These are phyloP conservation scores for Drosophila nigricruria DNA, from an alignment of 2,888 invertebrate genomes.

Conservation along the genomic window DNA sequence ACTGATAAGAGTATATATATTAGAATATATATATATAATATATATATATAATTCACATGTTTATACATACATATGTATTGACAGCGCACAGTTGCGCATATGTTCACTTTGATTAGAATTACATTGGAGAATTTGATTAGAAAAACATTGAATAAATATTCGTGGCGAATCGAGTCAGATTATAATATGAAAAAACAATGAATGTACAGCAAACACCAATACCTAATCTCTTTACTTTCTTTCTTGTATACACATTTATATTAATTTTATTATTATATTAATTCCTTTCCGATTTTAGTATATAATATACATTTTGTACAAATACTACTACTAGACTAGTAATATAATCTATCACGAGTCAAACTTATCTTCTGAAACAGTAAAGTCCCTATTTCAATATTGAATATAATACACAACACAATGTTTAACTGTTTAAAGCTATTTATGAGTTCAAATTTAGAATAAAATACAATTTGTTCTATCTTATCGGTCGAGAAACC, in stretches of 20 bases:
- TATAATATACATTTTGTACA: neutral
- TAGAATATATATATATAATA: neutral
- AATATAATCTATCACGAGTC: neutral
- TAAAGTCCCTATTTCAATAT: constrained; percentile 2
- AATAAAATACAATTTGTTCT: neutral
- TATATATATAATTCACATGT: neutral
- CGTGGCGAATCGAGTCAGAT: neutral
- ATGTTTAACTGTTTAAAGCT: neutral
- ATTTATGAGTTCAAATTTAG: neutral
- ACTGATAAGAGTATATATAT: constrained; percentile 23
- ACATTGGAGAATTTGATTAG: constrained; percentile 8
- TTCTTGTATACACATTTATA: neutral
- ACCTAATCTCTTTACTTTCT: neutral
- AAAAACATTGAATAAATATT: constrained; percentile 8
- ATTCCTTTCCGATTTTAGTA: neutral
- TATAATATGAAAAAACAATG: neutral
- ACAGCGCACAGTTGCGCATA: constrained; percentile 2
- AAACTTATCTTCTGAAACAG: neutral
- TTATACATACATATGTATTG: neutral
- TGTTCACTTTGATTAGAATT: constrained; percentile 40
- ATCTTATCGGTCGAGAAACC: neutral
- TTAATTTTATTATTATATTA: too few species aligned
- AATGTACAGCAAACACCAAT: neutral
- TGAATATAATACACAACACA: neutral
- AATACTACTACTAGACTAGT: neutral